Evolutionary conservation across 2,797 vertebrate species (phyloP).

Genomic region (Notamacropus eugenii): DNA sequence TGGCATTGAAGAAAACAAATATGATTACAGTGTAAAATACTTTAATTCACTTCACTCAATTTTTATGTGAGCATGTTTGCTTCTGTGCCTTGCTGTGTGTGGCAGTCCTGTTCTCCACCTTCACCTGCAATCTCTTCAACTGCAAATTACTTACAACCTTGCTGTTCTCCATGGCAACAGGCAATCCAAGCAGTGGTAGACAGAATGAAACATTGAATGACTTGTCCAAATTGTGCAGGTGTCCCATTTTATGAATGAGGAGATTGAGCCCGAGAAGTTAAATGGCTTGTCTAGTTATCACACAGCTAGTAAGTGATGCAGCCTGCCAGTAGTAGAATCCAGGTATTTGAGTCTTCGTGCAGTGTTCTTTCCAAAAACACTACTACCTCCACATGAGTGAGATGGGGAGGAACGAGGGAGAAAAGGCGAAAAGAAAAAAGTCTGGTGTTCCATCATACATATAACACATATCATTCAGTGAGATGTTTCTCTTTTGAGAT

Average conservation of each 20-base stretch:
- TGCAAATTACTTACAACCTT: neutral
- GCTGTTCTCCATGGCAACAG: neutral
- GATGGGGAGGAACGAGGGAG: neutral
- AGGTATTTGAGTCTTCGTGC: neutral
- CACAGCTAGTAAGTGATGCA: neutral
- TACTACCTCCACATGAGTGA: neutral
- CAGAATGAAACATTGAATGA: neutral
- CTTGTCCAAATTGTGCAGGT: neutral
- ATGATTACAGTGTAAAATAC: neutral
- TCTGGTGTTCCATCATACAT: neutral
- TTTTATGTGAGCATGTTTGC: neutral
- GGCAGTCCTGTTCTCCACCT: neutral
- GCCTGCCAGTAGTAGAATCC: neutral
- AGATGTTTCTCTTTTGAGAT: slow-evolving; percentile 28
- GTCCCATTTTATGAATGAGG: neutral
- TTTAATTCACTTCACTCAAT: neutral
- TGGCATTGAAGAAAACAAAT: neutral
- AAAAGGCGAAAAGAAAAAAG: neutral
- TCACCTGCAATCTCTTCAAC: neutral
- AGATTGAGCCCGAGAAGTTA: neutral
- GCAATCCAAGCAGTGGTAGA: neutral
- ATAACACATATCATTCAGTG: neutral
- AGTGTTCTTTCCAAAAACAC: neutral
- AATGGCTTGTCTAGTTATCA: neutral
- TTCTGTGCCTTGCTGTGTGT: neutral